Evolutionary conservation across 2,113 vertebrate genomes (phyloP).

Genomic region (Eonycteris spelaea): DNA sequence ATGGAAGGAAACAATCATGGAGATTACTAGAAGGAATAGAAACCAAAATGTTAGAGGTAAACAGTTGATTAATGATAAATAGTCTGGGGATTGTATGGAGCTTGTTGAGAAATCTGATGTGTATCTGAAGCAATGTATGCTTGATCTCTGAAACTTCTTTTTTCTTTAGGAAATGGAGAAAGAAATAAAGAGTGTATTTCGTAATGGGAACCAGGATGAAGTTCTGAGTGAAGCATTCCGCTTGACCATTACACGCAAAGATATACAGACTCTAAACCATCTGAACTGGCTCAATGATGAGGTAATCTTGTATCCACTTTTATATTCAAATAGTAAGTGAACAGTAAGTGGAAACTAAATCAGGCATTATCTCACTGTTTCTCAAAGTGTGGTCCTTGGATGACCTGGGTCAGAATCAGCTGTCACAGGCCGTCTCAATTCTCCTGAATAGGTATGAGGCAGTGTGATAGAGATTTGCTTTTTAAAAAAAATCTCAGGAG

Average conservation of each 20-base stretch:
- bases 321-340: constrained; percentile 6
- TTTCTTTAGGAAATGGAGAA: constrained; percentile 90
- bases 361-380: not conserved
- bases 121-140: not conserved
- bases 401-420: not conserved
- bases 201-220: constrained; percentile 92
- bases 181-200: constrained; percentile 88
- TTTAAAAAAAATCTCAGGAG: not conserved
- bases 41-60: not conserved
- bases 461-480: not conserved
- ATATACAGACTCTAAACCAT: constrained; percentile 94
- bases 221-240: constrained; percentile 95
- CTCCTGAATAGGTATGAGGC: not conserved
- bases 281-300: constrained; percentile 99
- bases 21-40: not conserved
- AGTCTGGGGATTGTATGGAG: not conserved
- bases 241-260: constrained; percentile 94
- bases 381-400: not conserved
- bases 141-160: constrained; percentile 27
- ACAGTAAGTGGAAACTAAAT: not conserved
- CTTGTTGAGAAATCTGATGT: not conserved
- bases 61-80: not conserved
- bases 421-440: not conserved
- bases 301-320: constrained; percentile 78
- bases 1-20: not conserved